Percentiles rank a stretch among this genome's conserved stretches.
phyloP scores from a whole-genome alignment of 2,113 vertebrate genomes.

The Burhinus oedicnemus region DNA sequence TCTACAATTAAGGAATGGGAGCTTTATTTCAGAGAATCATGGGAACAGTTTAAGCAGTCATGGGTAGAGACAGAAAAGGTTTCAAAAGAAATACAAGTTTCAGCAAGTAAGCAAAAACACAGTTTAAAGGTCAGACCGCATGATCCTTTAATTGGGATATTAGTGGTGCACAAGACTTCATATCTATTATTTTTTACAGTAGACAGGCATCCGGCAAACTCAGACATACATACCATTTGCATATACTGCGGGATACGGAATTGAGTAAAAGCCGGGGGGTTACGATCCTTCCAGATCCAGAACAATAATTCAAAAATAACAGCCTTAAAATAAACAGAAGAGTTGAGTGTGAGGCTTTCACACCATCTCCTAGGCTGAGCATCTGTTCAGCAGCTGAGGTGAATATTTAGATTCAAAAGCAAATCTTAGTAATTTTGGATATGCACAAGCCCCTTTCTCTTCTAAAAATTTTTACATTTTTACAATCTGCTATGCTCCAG shows the following conservation, averaged over 20 bases:
- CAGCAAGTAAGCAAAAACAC: not conserved
- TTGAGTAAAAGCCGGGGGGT: not conserved
- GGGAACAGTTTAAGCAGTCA: not conserved
- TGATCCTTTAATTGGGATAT: not conserved
- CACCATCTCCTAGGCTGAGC: not conserved
- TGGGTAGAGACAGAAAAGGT: not conserved
- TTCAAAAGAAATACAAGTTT: not conserved
- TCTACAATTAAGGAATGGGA: not conserved
- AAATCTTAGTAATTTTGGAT: not conserved
- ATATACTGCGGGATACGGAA: fast-evolving
- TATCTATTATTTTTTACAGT: not conserved
- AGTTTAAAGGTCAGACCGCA: not conserved
- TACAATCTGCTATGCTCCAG: not conserved
- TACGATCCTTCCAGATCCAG: not conserved
- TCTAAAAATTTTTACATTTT: not conserved
- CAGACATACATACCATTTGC: not conserved
- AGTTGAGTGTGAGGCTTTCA: not conserved
- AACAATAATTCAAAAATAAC: not conserved
- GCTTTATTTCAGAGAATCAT: not conserved
- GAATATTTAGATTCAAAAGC: not conserved
- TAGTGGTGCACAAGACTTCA: not conserved
- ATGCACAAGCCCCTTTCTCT: not conserved
- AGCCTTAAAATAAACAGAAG: not conserved
- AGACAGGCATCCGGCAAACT: not conserved
- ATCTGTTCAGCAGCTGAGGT: constrained; percentile 20